Conservation (phyloP, 1,140 invertebrate species). For the Holotrichia oblita region DNA sequence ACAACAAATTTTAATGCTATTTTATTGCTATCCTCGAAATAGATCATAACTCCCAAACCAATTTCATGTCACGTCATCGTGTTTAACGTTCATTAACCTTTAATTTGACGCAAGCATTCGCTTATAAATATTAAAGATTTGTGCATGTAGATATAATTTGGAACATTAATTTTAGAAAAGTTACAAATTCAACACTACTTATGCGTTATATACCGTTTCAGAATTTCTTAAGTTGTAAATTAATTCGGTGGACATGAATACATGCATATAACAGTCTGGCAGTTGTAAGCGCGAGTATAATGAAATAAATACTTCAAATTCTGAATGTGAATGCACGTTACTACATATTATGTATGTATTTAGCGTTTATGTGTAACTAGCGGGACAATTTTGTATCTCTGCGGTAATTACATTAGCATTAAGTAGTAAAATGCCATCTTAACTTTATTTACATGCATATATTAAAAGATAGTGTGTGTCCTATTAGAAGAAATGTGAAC, state of each 20-base stretch:
- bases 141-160: neutral
- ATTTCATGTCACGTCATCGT: too few species aligned
- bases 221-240: neutral
- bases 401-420: neutral
- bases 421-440: neutral
- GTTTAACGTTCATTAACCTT: constrained; percentile 8
- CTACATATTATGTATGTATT: neutral
- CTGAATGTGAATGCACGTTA: too few species aligned
- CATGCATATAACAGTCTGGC: neutral
- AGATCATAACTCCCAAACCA: too few species aligned
- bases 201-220: neutral
- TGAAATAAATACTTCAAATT: constrained; percentile 3
- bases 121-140: constrained; percentile 9
- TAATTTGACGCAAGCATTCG: neutral
- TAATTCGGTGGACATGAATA: neutral
- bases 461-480: too few species aligned
- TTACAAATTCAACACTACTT: too few species aligned
- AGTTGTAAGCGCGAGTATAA: neutral
- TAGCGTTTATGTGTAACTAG: neutral
- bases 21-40: too few species aligned
- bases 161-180: too few species aligned
- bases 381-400: neutral
- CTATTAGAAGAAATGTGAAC: too few species aligned
- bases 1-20: too few species aligned
- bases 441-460: neutral